phyloP scores from a whole-genome alignment of 35 echinoderm and acorn worm species.

The Stichopus chloronotus region DNA sequence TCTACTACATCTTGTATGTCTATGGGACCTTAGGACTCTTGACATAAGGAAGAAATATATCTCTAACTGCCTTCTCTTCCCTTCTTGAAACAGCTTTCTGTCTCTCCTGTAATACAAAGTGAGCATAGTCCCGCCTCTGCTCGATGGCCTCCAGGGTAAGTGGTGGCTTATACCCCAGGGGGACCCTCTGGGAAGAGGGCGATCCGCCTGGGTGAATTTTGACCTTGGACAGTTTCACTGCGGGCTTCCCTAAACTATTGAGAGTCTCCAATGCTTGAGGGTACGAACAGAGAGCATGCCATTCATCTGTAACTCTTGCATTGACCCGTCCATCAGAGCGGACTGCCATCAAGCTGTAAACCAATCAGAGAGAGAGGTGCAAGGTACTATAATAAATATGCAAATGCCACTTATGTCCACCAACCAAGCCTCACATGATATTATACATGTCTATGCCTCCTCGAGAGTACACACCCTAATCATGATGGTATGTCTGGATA shows the following conservation, averaged over 20 bases:
- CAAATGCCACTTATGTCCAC: constrained; percentile 1
- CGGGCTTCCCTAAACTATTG: constrained; percentile 61
- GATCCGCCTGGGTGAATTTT: constrained; percentile 82
- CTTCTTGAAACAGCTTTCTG: constrained; percentile 66
- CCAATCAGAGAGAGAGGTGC: background rate
- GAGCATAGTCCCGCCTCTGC: constrained; percentile 90
- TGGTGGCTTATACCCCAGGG: constrained; percentile 59
- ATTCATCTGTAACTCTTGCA: constrained; percentile 36
- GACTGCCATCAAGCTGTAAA: constrained; percentile 11
- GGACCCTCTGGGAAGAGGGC: constrained; percentile 71
- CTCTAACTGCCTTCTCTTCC: constrained; percentile 71
- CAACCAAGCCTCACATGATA: background rate
- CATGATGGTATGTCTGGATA: background rate
- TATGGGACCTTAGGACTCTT: constrained; percentile 44
- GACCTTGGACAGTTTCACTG: constrained; percentile 59
- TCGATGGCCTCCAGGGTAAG: constrained; percentile 76
- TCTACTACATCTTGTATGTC: too few relatives aligned
- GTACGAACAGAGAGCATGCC: constrained; percentile 70
- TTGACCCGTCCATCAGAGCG: background rate
- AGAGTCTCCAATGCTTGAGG: constrained; percentile 77
- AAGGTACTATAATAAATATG: background rate
- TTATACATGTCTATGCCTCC: background rate
- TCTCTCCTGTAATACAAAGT: constrained; percentile 73
- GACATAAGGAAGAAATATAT: constrained; percentile 87
- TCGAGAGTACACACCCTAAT: background rate